phyloP scores from a whole-genome alignment of 2,888 invertebrate genomes.

The Salpingus planirostris region DNA sequence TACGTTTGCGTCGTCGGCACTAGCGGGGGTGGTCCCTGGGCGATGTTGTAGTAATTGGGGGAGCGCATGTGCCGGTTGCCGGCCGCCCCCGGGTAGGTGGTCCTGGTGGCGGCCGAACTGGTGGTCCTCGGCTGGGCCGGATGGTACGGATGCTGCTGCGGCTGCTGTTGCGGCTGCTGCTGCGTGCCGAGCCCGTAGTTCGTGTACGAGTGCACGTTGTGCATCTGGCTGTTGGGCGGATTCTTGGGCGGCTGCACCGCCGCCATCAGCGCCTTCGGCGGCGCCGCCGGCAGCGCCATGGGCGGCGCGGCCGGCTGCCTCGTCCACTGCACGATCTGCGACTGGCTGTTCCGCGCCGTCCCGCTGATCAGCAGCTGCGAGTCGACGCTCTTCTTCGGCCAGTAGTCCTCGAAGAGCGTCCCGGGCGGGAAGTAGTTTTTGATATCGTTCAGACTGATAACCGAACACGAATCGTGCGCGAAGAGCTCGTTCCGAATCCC shows the following conservation, averaged over 20 bases:
- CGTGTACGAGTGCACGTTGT: constrained; percentile 31
- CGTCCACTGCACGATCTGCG: constrained; percentile 62
- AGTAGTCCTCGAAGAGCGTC: constrained; percentile 85
- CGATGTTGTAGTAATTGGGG: constrained; percentile 28
- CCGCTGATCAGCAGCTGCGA: constrained; percentile 67
- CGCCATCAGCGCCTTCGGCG: constrained; percentile 33
- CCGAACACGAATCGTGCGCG: constrained; percentile 83
- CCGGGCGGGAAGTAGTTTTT: constrained; percentile 85
- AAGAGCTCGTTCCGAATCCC: constrained; percentile 86
- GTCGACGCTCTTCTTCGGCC: constrained; percentile 84
- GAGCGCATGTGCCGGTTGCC: constrained; percentile 30
- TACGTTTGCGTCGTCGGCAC: constrained; percentile 44
- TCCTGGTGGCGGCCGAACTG: constrained; percentile 29
- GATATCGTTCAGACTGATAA: constrained; percentile 82
- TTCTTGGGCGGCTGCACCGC: background rate
- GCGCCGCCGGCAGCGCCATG: constrained; percentile 44
- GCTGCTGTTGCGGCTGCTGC: background rate
- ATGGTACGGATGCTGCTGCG: constrained; percentile 24
- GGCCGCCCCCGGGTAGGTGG: constrained; percentile 37
- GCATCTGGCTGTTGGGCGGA: constrained; percentile 30
- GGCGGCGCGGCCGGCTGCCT: constrained; percentile 68
- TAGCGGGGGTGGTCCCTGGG: constrained; percentile 45
- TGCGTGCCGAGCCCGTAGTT: constrained; percentile 28
- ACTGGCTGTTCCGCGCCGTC: constrained; percentile 46
- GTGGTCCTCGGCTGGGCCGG: constrained; percentile 30